Evolutionary conservation across 2,888 invertebrate genomes (phyloP), one percentile per base, ranked within the genome.

Genomic region (Helicoverpa assulta): DNA sequence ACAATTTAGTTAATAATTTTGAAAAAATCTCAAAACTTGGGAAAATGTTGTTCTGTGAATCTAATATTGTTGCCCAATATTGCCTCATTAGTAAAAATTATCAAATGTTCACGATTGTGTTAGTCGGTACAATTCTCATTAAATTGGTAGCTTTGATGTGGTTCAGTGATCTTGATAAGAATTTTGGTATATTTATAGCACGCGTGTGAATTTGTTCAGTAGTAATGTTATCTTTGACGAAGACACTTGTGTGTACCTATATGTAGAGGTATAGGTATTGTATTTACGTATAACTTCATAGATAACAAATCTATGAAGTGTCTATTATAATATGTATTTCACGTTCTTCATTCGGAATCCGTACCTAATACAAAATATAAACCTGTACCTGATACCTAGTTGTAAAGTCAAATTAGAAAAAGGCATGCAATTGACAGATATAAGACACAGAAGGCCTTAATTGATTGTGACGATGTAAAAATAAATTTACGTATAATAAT

Each of bases 1-100:
- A 81, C 70, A 73, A 84, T 82, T 73, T 60, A 26, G 64, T 63
- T 71, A 26, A 67, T 73, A 73, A 78, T 83, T 47, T 74, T 67
- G 37, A 78, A 81, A 76, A 69, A 80, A 80, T 68, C 71, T 67
- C 71, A 73, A 67, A 62, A 76, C 78, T 78, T 80, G 82, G 65
- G 81, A 83, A 82, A 72, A 76, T 57, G 16, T 72, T 64, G 70
- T 50, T 65, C 55, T 81, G 76, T 66, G 70, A 71, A 70, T 76
- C 76, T 72, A 67, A 26, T 55, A 58, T 47, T 16, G 43, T 82
- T 83, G 61, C 79, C 43, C 54, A 82, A 76, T 76, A 68, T 71
- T 67, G 56, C 69, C 64, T 70, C 73, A 75, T 78, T 78, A 70
- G 56, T 54, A 54, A 52, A 52, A 51, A 60, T 60, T 67, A 66